Evolutionary conservation across 2,797 vertebrate species (phyloP).

Genomic region (Alectoris magna): DNA sequence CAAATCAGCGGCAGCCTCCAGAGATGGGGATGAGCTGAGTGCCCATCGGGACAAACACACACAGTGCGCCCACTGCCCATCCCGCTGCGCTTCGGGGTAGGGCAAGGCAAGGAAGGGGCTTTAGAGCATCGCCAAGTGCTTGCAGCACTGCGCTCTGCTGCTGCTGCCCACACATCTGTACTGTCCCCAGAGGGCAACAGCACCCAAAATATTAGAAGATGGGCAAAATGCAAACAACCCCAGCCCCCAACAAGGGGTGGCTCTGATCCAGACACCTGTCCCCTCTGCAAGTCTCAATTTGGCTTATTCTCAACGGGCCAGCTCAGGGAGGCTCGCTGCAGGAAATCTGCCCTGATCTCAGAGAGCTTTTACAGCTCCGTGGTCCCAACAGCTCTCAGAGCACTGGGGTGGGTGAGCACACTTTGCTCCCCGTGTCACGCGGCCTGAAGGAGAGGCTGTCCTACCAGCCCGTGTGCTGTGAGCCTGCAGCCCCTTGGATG

Average conservation of each 20-base stretch:
- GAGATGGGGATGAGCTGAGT: not conserved
- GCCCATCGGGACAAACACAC: not conserved
- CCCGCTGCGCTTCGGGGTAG: not conserved
- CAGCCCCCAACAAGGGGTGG: not conserved
- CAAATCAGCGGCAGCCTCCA: not conserved
- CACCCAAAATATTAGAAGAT: conserved; percentile 7
- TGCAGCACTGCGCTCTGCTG: fast-evolving
- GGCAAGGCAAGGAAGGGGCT: not conserved
- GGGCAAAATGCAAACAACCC: conserved; percentile 1
- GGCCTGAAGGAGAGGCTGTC: conserved; percentile 46
- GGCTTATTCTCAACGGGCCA: not conserved
- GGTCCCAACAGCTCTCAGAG: not conserved
- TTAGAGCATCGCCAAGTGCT: not conserved
- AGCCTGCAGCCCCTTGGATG: conserved; percentile 44
- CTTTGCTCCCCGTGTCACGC: not conserved
- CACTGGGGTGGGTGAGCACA: not conserved
- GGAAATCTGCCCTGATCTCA: not conserved
- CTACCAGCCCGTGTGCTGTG: conserved; percentile 3
- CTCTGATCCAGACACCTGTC: conserved; percentile 28
- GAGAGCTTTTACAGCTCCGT: not conserved
- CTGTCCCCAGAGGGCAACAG: conserved; percentile 30
- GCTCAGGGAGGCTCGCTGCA: not conserved
- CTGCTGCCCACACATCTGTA: not conserved
- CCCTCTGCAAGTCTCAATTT: not conserved
- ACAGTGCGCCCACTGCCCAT: not conserved